Base-by-base conservation (phyloP, 2,888 invertebrate genomes). In the Paralinhomoeus sp. region DNA sequence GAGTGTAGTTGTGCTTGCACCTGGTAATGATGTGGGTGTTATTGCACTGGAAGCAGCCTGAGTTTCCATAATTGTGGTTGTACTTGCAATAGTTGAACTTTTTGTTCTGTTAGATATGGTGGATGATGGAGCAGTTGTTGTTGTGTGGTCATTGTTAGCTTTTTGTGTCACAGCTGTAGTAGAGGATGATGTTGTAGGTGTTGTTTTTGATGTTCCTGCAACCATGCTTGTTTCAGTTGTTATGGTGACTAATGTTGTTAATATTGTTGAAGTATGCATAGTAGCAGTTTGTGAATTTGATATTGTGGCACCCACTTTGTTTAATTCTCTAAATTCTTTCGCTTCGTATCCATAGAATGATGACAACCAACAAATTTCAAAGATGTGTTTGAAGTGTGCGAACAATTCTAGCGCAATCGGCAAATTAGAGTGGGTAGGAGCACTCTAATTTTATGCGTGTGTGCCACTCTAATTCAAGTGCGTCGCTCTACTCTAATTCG, bases 201-300 rank as follows among this genome's bases (percentile, higher is more conserved):
- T 31, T 31, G 31, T 31, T 31, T 9, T 31, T 31, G 31, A 12
- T 31, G 31, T 31, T 31, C 12, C 15, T 31, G 31, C 15, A 12
- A 15, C 15, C 15, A 15, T 31, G 9, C 12, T 31, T 31, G 31
- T 31, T 31, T 9, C 15, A 12, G 31, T 31, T 31, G 31, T 31
- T 31, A 15, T 31, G 9, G 31, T 31, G 9, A 15, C 12, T 42
- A 22, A 18, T 18, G 27, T 38, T 37, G 37, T 42, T 39, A 37
- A 37, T 20, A 17, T 36, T 42, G 37, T 27, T 36, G 39, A n/a
- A 12, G 34, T 18, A 7, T 35, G 5, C 13, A 37, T 42, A 7
- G 42, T 42, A 37, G 42, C n/a, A n/a, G 42, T 39, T 20, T 9
- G 5, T 36, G n/a, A n/a, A n/a, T n/a, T n/a, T n/a, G n/a, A n/a